Conservation (phyloP, 2,797 vertebrate genomes). For the Acipenser oxyrinchus region DNA sequence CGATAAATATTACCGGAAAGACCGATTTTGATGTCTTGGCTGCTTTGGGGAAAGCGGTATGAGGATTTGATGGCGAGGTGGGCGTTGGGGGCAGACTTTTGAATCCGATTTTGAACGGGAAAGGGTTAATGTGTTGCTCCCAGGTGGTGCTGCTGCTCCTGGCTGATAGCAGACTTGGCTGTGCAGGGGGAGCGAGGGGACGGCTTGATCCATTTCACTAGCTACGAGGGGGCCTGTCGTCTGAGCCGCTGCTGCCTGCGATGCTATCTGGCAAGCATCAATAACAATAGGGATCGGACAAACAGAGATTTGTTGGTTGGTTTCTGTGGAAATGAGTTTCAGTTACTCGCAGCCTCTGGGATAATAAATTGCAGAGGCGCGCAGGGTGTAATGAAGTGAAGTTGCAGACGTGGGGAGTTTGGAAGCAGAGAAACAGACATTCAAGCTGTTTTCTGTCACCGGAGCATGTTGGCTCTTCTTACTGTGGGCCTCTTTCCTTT, state of each 20-base stretch:
- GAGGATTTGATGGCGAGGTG: no score
- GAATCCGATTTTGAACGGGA: no score
- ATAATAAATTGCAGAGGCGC: constrained; percentile 9
- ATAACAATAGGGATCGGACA: constrained; percentile 8
- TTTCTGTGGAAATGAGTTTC: constrained; percentile 13
- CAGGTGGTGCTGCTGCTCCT: no score
- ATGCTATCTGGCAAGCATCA: constrained; percentile 6
- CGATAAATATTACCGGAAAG: no score
- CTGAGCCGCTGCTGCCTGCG: background rate
- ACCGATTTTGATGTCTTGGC: no score
- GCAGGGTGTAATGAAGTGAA: constrained; percentile 9
- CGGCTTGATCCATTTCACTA: background rate
- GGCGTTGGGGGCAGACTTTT: no score
- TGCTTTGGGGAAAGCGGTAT: no score
- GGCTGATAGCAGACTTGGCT: background rate
- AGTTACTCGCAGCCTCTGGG: constrained; percentile 3
- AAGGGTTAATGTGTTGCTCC: no score
- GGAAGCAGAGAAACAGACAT: constrained; percentile 3
- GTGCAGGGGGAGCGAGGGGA: background rate
- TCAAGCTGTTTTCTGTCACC: background rate
- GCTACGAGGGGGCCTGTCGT: background rate
- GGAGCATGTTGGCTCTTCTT: background rate
- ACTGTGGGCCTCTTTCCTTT: background rate
- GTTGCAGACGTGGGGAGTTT: background rate
- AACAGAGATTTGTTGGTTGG: constrained; percentile 8